Base-by-base conservation (phyloP, 2,888 invertebrate species). In the Plebejus melissa region DNA sequence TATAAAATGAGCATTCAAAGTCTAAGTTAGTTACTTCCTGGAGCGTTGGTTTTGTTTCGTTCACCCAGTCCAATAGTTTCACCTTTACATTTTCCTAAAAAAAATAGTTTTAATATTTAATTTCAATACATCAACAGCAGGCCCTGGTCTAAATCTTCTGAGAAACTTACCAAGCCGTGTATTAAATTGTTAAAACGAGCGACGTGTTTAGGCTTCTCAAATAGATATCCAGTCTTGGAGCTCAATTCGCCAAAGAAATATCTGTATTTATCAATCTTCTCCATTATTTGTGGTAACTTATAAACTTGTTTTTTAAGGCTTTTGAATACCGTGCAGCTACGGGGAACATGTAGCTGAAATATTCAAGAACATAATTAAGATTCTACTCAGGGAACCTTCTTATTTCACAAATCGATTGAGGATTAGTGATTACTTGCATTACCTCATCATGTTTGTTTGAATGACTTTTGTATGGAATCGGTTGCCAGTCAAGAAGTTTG, bases 401-500 rank as follows among this genome's bases (percentile, higher is more conserved):
- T 58, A 54, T n/a, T 58, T 58, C n/a, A 60, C 28, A 5, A 22
- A 7, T 60, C 46, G 3, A 22, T 2, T 28, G 58, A 28, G 22
- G 7, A 60, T 60, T 28, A 28, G 7, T 22, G 32, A 32, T 32
- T 32, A 32, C 32, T 65, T 65, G 9, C 4, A 13, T 65, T 65
- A 65, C 65, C 65, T 36, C 36, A 5, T 65, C 65, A 13, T 13
- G 32, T 65, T 65, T 36, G 0, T 65, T 65, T 36, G 36, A 36
- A 32, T 16, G 65, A 36, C 65, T 90, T 76, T 88, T 80, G 76
- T 90, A 90, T 0, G 96, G 96, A 58, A 96, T 94, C 0, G 96
- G 96, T 81, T 96, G 95, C 96, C 96, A 96, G 74, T 90, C 83
- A 69, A 96, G 80, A n/a, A 87, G 81, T 0, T 87, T 82, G 78